phyloP scores from a whole-genome alignment of 2,113 vertebrate genomes.

The Datnioides undecimradiatus region DNA sequence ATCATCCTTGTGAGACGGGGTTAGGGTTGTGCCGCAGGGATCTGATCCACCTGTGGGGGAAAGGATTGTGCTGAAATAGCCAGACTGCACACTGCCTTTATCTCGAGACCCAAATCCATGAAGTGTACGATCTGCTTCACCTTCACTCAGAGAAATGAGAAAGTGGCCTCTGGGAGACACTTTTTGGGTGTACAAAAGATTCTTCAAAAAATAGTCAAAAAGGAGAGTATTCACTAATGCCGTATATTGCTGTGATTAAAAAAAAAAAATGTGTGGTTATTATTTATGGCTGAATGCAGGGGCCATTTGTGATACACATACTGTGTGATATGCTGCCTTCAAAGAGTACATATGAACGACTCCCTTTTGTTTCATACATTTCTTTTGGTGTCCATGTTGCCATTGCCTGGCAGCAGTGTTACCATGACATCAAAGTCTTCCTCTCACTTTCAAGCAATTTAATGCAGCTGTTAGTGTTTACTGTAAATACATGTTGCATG shows the following conservation, averaged over 20 bases:
- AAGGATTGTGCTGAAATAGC: constrained; percentile 74
- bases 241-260: constrained; percentile 13
- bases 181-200: constrained; percentile 21
- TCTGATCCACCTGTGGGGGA: constrained; percentile 74
- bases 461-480: background rate
- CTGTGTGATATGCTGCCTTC: too few species aligned
- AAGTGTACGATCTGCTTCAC: constrained; percentile 49
- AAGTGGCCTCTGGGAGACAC: constrained; percentile 27
- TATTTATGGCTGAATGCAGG: constrained; percentile 15
- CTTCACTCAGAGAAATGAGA: constrained; percentile 54
- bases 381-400: too few species aligned
- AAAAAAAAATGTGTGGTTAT: background rate
- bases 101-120: constrained; percentile 59
- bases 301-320: too few species aligned
- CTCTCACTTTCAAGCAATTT: constrained; percentile 10
- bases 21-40: constrained; percentile 70
- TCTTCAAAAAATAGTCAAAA: constrained; percentile 10
- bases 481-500: constrained; percentile 11
- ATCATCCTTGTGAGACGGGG: constrained; percentile 68
- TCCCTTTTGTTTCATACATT: too few species aligned
- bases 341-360: too few species aligned
- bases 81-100: constrained; percentile 65
- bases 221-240: constrained; percentile 24
- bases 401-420: too few species aligned
- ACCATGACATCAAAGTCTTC: too few species aligned